Conservation (phyloP, 2,113 vertebrate species). For the rat (Rattus norvegicus) region DNA sequence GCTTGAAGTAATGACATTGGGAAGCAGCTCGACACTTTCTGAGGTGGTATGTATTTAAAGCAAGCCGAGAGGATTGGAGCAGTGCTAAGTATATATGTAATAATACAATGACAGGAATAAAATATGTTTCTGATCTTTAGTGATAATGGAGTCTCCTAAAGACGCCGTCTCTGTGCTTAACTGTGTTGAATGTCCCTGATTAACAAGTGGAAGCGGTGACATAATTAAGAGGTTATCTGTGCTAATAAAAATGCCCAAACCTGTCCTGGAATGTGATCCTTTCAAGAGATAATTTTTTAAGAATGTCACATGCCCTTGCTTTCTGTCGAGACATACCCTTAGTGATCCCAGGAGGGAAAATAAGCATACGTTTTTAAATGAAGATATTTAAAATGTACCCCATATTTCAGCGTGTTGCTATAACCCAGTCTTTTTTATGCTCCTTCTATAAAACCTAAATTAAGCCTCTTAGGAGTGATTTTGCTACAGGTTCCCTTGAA, state of each 20-base stretch:
- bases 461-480: constrained; percentile 81
- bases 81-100: constrained; percentile 72
- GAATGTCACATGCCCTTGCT: constrained; percentile 83
- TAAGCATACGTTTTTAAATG: constrained; percentile 78
- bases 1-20: constrained; percentile 78
- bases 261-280: constrained; percentile 86
- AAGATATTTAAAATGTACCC: constrained; percentile 83
- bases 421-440: constrained; percentile 83
- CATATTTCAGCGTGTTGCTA: constrained; percentile 78
- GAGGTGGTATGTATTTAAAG: constrained; percentile 80
- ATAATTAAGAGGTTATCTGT: constrained; percentile 86
- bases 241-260: constrained; percentile 83
- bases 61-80: constrained; percentile 82
- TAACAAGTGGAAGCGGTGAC: constrained; percentile 85
- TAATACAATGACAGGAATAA: constrained; percentile 74
- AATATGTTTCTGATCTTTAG: constrained; percentile 84
- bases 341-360: constrained; percentile 80
- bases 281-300: constrained; percentile 85
- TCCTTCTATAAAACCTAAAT: constrained; percentile 85
- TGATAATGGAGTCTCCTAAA: constrained; percentile 77
- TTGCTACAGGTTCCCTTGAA: constrained; percentile 75
- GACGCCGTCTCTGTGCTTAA: constrained; percentile 79
- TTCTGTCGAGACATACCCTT: constrained; percentile 75
- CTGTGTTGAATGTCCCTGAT: constrained; percentile 82
- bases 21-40: constrained; percentile 65